Base-by-base conservation (phyloP, 1,140 invertebrate genomes). In the Euura lappo region DNA sequence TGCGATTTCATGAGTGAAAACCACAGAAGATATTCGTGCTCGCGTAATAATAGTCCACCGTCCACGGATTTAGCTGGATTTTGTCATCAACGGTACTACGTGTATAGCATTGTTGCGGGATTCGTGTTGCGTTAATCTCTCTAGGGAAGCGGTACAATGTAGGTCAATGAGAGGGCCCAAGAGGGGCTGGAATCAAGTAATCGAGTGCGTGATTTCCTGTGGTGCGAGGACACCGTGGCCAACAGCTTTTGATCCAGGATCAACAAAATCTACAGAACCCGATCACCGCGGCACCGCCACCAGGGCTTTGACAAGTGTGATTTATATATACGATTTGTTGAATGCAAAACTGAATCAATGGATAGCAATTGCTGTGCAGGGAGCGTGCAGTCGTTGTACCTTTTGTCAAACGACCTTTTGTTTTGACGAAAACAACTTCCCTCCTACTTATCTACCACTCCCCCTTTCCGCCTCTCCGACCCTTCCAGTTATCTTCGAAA, bases 291-390 rank as follows among this genome's bases (percentile, higher is more conserved):
- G 2, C 10, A 60, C 51, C 51, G 3, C 51, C 51, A n/a, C 13
- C 13, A n/a, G 51, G 51, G 13, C 10, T 60, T 60, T n/a, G 51
- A 60, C 8, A 60, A 0, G 10, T n/a, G 51, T 60, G 6, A 60
- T 60, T 60, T 60, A 60, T 60, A 60, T n/a, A 60, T n/a, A 60
- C 28, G 4, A 11, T 60, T 6, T 60, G 51, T 6, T 60, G 51
- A 60, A 60, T 60, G 51, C 13, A n/a, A 60, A 60, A 60, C 51
- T 60, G 51, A 60, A 60, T 5, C 51, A 60, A 60, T n/a, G 51
- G 51, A 11, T n/a, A 60, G 13, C 51, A n/a, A 60, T 60, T 60
- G 6, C 51, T n/a, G 51, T 28, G 28, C 28, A 28, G 28, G 28
- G 28, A 28, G 28, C 28, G 28, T 28, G 28, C 28, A 28, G 1